A percentile compares a stretch with the other conserved stretches of the same genome.
Evolutionary conservation across 1,140 invertebrate species (phyloP).

Genomic region (Amphibalanus amphitrite): DNA sequence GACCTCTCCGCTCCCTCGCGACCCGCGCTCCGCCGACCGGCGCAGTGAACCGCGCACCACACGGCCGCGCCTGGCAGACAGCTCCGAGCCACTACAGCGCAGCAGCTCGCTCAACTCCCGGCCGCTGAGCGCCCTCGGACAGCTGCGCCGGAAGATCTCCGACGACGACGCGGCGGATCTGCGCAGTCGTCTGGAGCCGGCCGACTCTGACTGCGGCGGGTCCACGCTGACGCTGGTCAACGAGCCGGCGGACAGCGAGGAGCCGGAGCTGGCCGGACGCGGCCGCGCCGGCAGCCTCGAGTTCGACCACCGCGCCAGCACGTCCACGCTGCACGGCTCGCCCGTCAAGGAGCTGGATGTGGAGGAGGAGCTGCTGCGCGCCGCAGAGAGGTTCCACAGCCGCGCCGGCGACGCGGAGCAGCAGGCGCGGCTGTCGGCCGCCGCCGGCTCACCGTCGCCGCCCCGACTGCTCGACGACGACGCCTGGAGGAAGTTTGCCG

Average conservation of each 20-base stretch:
- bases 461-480: not conserved
- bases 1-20: no score
- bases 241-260: not conserved
- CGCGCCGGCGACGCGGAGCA: not conserved
- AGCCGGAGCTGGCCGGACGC: not conserved
- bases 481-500: not conserved
- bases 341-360: not conserved
- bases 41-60: not conserved
- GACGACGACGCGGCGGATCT: not conserved
- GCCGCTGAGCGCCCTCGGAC: not conserved
- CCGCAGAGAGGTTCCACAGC: not conserved
- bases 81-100: not conserved
- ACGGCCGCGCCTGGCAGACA: not conserved
- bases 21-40: no score
- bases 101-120: not conserved
- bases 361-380: not conserved
- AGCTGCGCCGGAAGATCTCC: not conserved
- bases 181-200: not conserved
- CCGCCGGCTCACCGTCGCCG: not conserved
- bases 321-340: not conserved
- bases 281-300: not conserved
- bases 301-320: not conserved
- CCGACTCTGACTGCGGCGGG: not conserved
- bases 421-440: not conserved
- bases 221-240: not conserved